Evolutionary conservation across 2,888 invertebrate species (phyloP).

Genomic region (Cistogaster globosa): DNA sequence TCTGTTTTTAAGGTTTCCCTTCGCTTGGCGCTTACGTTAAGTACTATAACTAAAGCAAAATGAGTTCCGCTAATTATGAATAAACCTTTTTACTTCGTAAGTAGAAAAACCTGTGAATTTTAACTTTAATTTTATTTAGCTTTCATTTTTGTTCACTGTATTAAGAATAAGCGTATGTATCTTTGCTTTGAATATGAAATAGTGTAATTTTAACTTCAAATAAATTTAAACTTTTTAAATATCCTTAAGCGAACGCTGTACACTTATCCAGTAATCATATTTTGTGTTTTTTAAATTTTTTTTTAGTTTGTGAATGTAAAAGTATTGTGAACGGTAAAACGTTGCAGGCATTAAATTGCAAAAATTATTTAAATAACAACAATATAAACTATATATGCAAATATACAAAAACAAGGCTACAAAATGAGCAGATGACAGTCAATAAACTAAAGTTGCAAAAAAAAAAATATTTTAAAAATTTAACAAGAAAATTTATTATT

Average conservation of each 20-base stretch:
- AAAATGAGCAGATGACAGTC: slow-evolving; percentile 13
- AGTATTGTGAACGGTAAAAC: slow-evolving; percentile 50
- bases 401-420: not conserved
- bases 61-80: too few relatives aligned
- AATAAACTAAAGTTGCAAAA: slow-evolving; percentile 50
- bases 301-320: slow-evolving; percentile 4
- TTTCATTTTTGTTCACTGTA: not conserved
- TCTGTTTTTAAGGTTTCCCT: too few relatives aligned
- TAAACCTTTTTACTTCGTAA: too few relatives aligned
- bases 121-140: too few relatives aligned
- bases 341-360: slow-evolving; percentile 50
- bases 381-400: slow-evolving; percentile 1
- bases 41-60: too few relatives aligned
- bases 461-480: slow-evolving; percentile 4
- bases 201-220: slow-evolving; percentile 34
- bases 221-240: slow-evolving; percentile 16
- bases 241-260: not conserved
- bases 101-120: too few relatives aligned
- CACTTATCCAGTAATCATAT: slow-evolving; percentile 18
- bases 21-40: too few relatives aligned
- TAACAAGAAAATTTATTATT: too few relatives aligned
- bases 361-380: slow-evolving; percentile 34
- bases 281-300: not conserved
- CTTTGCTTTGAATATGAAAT: slow-evolving; percentile 60
- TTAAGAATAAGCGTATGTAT: not conserved